Base-by-base conservation (phyloP, 2,797 vertebrate species). In the Cygnus olor region DNA sequence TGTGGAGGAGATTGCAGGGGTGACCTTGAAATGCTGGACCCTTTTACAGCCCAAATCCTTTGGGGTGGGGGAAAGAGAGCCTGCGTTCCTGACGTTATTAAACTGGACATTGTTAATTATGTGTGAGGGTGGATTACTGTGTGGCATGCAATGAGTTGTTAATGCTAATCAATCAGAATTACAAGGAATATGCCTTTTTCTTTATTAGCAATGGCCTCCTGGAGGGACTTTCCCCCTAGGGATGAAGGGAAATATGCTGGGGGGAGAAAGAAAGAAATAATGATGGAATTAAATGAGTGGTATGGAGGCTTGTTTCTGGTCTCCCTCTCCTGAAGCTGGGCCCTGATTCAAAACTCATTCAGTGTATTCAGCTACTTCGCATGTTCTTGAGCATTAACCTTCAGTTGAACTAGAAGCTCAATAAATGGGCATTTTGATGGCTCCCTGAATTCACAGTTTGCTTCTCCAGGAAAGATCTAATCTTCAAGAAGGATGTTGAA, bases 131-230 rank as follows among this genome's bases (percentile, higher is more conserved):
- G 77, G 80, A 94, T 95, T 94, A 94, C 57, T 88, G 77, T 1
- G 0, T 71, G 32, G 42, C 40, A 74, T 74, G 64, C 70, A 94
- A 60, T 0, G 1, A 70, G 57, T 88, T 54, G 60, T 94, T 96
- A 76, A 77, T 58, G 85, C 53, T 86, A 85, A 93, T 94, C 65
- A 81, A 24, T 90, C 88, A 80, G 56, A 87, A 88, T 32, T 70
- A 49, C 73, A 47, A 53, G 56, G 78, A 94, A 77, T 68, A 51
- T 56, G 73, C 30, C 25, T 86, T 89, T 64, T 80, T 70, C 60
- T 78, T 92, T 84, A 81, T 88, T 94, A 91, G 76, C 44, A 81
- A 2, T 69, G 64, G 64, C 80, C 80, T 92, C 68, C 95, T 84
- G 66, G 70, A 77, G 85, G 32, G 60, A 47, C 27, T 73, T 49